Evolutionary conservation across 1,140 invertebrate genomes (phyloP).

Genomic region (Stegodyphus mimosarum): DNA sequence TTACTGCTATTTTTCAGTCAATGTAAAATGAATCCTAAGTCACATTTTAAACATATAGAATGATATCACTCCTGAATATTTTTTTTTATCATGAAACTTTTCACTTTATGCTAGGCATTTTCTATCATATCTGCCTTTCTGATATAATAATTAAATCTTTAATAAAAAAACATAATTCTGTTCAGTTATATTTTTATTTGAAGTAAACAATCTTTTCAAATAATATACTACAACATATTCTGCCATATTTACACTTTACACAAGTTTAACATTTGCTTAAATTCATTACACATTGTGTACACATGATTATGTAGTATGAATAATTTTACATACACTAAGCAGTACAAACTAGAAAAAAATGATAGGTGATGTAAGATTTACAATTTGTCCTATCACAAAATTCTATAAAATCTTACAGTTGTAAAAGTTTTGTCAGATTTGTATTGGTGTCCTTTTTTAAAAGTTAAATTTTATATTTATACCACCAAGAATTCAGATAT

Average conservation of each 20-base stretch:
- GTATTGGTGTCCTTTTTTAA: slow-evolving; percentile 24
- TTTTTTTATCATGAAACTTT: too few relatives aligned
- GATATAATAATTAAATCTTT: too few relatives aligned
- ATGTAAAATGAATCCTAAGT: too few relatives aligned
- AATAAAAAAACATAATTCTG: too few relatives aligned
- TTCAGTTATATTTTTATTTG: slow-evolving; percentile 34
- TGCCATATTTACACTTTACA: slow-evolving; percentile 57
- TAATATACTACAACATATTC: slow-evolving; percentile 46
- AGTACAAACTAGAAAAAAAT: slow-evolving; percentile 44
- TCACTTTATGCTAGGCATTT: too few relatives aligned
- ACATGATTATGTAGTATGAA: slow-evolving; percentile 58
- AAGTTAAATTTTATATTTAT: background rate
- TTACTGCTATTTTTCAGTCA: too few relatives aligned
- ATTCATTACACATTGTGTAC: slow-evolving; percentile 53
- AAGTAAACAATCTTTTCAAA: slow-evolving; percentile 34
- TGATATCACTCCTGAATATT: too few relatives aligned
- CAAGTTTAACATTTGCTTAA: slow-evolving; percentile 15
- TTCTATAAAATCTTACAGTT: slow-evolving; percentile 28
- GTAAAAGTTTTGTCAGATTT: slow-evolving; percentile 28
- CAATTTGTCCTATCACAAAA: slow-evolving; percentile 43
- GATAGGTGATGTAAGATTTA: slow-evolving; percentile 44
- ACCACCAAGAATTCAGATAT: too few relatives aligned
- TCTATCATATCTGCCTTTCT: too few relatives aligned
- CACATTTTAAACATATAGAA: too few relatives aligned
- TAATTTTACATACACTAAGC: slow-evolving; percentile 41